Evolutionary conservation across 37 sponge, comb jelly and placozoan genomes (phyloP).

Genomic region (Bolinopsis microptera): DNA sequence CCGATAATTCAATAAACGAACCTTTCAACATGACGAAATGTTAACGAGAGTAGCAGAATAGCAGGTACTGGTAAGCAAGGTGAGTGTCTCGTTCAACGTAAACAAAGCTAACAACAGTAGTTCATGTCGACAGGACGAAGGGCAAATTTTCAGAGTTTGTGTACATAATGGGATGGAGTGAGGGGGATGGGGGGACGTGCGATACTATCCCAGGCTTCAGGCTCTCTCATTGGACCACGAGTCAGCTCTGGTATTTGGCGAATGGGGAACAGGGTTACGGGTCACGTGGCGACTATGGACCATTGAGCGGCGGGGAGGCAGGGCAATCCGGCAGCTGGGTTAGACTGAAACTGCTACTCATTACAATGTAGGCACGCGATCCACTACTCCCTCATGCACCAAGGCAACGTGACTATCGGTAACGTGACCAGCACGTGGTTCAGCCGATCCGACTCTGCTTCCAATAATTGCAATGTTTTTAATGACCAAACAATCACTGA

Average conservation of each 20-base stretch:
- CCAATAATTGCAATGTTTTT: slow-evolving; percentile 38
- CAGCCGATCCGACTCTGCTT: slow-evolving; percentile 15
- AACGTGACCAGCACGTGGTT: neutral
- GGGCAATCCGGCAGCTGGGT: neutral
- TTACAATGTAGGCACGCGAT: slow-evolving; percentile 19
- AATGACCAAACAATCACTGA: slow-evolving; percentile 41
- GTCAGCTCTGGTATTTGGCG: neutral
- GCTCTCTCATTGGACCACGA: neutral
- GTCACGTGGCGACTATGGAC: neutral
- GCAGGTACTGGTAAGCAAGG: neutral
- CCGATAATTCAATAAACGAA: neutral
- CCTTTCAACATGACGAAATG: neutral
- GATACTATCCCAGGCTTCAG: neutral
- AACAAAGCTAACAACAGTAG: neutral
- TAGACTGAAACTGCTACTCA: slow-evolving; percentile 46
- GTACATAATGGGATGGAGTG: neutral
- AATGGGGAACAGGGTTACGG: neutral
- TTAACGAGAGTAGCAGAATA: neutral
- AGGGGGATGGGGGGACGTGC: neutral
- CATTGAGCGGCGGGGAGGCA: neutral
- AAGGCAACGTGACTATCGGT: neutral
- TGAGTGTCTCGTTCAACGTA: neutral
- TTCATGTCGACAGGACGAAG: neutral
- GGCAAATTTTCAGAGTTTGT: neutral
- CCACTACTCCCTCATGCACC: slow-evolving; percentile 1